A percentile compares a stretch with the other conserved stretches of the same genome.
These are phyloP conservation scores for Balaeniceps rex DNA, from an alignment of 2,113 vertebrate species.

Conservation along the genomic window DNA sequence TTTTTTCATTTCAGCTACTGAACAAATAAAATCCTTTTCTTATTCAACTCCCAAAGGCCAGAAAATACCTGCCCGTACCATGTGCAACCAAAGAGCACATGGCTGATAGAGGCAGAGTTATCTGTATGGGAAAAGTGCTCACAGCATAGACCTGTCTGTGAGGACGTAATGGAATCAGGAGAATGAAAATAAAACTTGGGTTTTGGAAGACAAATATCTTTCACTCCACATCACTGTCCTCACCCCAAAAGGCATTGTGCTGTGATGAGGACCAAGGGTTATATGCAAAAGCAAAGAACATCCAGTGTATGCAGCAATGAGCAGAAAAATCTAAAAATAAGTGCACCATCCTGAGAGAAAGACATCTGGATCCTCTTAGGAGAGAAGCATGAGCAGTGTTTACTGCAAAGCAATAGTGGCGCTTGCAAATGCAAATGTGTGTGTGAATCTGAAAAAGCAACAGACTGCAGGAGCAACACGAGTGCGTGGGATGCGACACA, in stretches of 20 bases:
- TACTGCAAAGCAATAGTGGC: conserved; percentile 38
- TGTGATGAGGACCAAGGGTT: not conserved
- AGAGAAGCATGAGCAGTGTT: conserved; percentile 22
- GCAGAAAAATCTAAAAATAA: not conserved
- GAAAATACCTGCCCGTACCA: not conserved
- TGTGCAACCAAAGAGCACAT: not conserved
- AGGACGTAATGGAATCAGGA: not conserved
- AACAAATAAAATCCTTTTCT: not conserved
- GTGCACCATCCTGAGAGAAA: not conserved
- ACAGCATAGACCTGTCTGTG: not conserved
- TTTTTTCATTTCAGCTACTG: not conserved
- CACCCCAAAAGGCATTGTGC: not conserved
- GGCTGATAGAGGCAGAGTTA: not conserved
- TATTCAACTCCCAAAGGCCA: not conserved
- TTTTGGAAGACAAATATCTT: not conserved
- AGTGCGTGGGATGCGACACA: not conserved
- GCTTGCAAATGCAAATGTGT: conserved; percentile 54
- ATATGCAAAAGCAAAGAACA: not conserved
- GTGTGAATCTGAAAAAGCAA: conserved; percentile 45
- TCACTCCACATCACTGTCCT: not conserved
- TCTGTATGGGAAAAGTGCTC: not conserved
- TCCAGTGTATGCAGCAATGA: not conserved
- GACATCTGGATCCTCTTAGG: conserved; percentile 16
- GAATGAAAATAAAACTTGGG: not conserved
- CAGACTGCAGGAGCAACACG: conserved; percentile 48